These are phyloP conservation scores for Tachyglossus aculeatus DNA, from an alignment of 2,797 vertebrate species.

Conservation along the genomic window DNA sequence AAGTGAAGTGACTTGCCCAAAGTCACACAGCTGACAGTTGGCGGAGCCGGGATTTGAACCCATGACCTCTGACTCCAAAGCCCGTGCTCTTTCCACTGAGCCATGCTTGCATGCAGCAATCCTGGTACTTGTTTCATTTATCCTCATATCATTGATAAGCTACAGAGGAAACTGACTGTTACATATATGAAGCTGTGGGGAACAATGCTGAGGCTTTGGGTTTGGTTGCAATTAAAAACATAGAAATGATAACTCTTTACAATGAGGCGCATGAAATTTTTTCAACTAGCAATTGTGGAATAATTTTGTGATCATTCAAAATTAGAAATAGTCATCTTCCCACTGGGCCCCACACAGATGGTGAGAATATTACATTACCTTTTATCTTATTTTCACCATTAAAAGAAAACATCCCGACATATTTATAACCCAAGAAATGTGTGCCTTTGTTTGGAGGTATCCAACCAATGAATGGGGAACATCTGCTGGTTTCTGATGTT, in stretches of 20 bases:
- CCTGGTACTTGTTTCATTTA: background rate
- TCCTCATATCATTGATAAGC: background rate
- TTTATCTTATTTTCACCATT: background rate
- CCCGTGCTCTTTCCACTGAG: too few relatives aligned
- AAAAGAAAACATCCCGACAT: background rate
- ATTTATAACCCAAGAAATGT: background rate
- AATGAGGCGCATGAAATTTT: background rate
- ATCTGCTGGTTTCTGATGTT: conserved; percentile 29
- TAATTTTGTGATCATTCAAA: background rate
- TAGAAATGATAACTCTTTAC: background rate
- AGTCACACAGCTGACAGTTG: too few relatives aligned
- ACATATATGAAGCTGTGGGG: background rate
- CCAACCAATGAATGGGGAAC: background rate
- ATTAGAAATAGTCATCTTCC: background rate
- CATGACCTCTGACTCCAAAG: too few relatives aligned
- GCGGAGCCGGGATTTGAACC: too few relatives aligned
- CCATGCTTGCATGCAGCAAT: background rate
- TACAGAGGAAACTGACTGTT: background rate
- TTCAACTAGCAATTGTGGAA: background rate
- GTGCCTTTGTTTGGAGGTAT: background rate
- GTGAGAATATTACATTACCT: background rate
- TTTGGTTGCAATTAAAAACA: background rate
- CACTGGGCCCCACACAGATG: background rate
- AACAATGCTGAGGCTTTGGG: background rate
- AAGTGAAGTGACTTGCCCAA: too few relatives aligned